Evolutionary conservation across 2,797 vertebrate genomes (phyloP).

Genomic region (Myotis daubentonii): DNA sequence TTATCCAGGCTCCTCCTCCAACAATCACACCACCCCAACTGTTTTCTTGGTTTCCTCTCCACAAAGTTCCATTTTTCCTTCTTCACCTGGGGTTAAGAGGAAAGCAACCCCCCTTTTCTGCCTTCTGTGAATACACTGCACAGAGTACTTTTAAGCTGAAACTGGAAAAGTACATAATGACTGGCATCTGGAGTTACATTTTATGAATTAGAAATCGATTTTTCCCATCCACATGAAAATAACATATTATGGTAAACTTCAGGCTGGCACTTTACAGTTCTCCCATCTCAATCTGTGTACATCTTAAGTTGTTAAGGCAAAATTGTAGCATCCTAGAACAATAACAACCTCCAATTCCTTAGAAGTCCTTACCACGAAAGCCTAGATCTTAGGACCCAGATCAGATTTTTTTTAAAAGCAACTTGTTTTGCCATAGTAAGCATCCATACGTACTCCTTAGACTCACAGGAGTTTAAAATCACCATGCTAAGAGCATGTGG

Average conservation of each 20-base stretch:
- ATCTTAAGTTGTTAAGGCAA: constrained; percentile 59
- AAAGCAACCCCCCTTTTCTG: constrained; percentile 53
- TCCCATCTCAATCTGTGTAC: constrained; percentile 67
- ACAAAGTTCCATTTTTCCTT: constrained; percentile 75
- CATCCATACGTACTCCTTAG: constrained; percentile 40
- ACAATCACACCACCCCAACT: constrained; percentile 77
- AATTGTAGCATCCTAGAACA: constrained; percentile 57
- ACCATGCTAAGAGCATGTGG: background rate
- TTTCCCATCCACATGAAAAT: constrained; percentile 70
- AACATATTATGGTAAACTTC: constrained; percentile 69
- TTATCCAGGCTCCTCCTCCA: constrained; percentile 74
- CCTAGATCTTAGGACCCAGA: constrained; percentile 51
- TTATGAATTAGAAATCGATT: constrained; percentile 78
- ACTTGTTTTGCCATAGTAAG: constrained; percentile 48
- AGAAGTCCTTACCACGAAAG: constrained; percentile 39
- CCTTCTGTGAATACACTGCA: constrained; percentile 56
- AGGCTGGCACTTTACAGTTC: constrained; percentile 63
- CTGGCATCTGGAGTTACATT: constrained; percentile 58
- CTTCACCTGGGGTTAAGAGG: constrained; percentile 76
- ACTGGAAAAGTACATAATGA: constrained; percentile 62
- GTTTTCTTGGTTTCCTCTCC: constrained; percentile 77
- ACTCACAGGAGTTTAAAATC: constrained; percentile 55
- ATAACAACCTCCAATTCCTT: constrained; percentile 31
- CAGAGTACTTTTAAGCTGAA: constrained; percentile 64
- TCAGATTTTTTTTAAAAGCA: background rate